phyloP scores from a whole-genome alignment of 92 coral and sea anemone genomes.

The Parazoanthus swiftii region DNA sequence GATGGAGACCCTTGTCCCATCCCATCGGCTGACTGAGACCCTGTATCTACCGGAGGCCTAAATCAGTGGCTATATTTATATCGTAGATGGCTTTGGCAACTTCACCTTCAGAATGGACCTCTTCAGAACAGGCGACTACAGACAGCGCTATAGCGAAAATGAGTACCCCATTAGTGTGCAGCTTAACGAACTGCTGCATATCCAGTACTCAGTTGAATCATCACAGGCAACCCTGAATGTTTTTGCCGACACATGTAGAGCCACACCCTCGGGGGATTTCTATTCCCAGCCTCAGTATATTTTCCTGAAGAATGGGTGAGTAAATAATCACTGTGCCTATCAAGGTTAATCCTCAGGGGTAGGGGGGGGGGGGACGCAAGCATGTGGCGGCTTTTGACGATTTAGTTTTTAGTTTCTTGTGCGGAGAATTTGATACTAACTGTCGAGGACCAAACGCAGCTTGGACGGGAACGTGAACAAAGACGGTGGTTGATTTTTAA shows the following conservation, averaged over 20 bases:
- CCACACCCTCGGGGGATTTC: conserved; percentile 46
- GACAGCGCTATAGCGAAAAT: conserved; percentile 19
- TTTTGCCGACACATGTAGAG: not conserved
- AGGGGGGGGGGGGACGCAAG: too few species aligned
- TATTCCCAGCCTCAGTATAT: conserved; percentile 49
- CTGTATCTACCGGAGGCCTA: too few species aligned
- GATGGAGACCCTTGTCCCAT: too few species aligned
- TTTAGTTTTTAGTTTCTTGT: too few species aligned
- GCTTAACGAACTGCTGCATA: conserved; percentile 37
- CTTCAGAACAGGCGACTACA: conserved; percentile 37
- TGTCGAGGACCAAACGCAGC: too few species aligned
- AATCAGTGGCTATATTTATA: not conserved
- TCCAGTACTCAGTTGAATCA: conserved; percentile 51
- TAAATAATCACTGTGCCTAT: not conserved
- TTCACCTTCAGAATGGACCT: conserved; percentile 52
- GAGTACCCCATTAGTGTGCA: conserved; percentile 51
- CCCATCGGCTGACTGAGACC: too few species aligned
- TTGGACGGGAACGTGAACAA: too few species aligned
- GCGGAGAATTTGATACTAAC: too few species aligned
- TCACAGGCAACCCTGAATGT: not conserved
- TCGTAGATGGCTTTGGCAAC: conserved; percentile 54
- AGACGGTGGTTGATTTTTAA: too few species aligned
- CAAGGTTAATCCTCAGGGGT: not conserved
- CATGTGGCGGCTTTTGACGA: too few species aligned
- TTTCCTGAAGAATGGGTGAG: conserved; percentile 54